Evolutionary conservation across 2,797 vertebrate genomes (phyloP).

Genomic region (Hapalemur alaotrensis): DNA sequence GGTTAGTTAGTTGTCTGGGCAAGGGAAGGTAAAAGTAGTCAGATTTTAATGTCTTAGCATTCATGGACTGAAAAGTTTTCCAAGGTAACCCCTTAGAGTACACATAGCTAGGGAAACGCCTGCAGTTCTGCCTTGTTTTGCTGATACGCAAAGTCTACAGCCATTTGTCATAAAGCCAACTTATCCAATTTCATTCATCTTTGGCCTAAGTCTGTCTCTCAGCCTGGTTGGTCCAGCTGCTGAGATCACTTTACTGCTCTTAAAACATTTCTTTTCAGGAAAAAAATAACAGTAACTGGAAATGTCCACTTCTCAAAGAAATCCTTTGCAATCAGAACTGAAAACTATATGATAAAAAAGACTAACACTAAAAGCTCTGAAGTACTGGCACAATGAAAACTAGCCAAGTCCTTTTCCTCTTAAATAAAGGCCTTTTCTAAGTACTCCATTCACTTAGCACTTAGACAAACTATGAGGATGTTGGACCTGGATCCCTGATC

Average conservation of each 20-base stretch:
- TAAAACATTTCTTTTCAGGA: conserved; percentile 10
- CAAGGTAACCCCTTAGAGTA: not conserved
- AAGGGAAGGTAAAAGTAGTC: not conserved
- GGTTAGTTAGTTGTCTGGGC: not conserved
- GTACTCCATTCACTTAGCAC: not conserved
- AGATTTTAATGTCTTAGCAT: not conserved
- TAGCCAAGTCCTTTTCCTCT: not conserved
- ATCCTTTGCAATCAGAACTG: conserved; percentile 1
- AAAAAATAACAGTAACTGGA: conserved; percentile 11
- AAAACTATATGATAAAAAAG: not conserved
- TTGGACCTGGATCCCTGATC: not conserved
- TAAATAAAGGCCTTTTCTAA: not conserved
- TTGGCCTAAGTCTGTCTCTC: not conserved
- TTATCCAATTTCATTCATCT: not conserved
- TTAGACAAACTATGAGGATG: not conserved
- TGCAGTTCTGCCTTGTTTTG: not conserved
- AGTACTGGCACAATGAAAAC: not conserved
- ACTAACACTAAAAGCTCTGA: not conserved
- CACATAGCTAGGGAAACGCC: not conserved
- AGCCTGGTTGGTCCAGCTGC: not conserved
- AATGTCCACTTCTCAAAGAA: conserved; percentile 42
- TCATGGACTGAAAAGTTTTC: not conserved
- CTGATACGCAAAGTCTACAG: not conserved
- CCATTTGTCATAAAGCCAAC: not conserved
- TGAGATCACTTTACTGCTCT: not conserved